Conservation (phyloP, 92 coral and sea anemone genomes). For the Umimayanthus chanpuru region DNA sequence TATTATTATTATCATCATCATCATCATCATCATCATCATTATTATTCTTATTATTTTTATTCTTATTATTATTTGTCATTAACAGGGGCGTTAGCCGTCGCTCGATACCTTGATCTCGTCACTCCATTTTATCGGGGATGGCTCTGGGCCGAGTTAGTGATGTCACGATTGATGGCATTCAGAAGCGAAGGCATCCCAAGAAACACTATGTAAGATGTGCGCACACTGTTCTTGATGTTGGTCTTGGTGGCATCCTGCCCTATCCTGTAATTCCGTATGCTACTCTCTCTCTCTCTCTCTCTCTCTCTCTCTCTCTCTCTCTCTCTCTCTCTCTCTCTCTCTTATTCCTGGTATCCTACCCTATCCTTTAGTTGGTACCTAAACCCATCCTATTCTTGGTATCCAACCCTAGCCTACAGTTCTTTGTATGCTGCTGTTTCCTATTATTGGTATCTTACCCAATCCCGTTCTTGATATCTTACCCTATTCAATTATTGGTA, state of each 20-base stretch:
- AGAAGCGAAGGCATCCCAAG: constrained; percentile 29
- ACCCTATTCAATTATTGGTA: neutral
- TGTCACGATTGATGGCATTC: constrained; percentile 5
- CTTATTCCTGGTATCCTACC: neutral
- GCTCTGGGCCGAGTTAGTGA: constrained; percentile 33
- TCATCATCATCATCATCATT: no score
- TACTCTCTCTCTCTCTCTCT: neutral
- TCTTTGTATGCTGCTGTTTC: neutral
- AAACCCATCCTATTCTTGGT: neutral
- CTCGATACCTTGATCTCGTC: neutral
- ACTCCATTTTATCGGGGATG: neutral
- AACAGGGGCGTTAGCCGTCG: neutral
- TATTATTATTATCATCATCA: no score
- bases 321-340: no score
- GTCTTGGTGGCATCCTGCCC: neutral
- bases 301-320: no score
- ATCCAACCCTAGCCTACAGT: neutral
- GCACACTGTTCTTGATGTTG: neutral
- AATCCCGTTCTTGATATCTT: neutral
- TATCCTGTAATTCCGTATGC: neutral
- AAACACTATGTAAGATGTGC: constrained; percentile 19
- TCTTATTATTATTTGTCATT: neutral
- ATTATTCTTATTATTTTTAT: no score
- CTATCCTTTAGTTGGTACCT: no score
- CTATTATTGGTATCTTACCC: neutral